phyloP scores from a whole-genome alignment of 2,113 vertebrate genomes.

The Dromaius novaehollandiae region DNA sequence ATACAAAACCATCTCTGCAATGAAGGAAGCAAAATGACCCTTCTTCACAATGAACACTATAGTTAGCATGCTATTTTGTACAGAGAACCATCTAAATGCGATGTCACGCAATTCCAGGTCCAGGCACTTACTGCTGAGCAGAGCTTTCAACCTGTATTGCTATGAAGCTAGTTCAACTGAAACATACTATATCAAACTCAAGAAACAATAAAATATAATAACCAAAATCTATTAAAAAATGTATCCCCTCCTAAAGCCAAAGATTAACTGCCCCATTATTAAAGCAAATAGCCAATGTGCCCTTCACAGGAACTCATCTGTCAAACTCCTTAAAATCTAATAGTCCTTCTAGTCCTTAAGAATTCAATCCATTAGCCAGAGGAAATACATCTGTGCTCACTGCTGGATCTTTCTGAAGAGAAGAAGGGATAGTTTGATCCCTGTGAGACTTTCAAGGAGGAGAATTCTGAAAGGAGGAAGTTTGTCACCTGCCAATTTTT shows the following conservation, averaged over 20 bases:
- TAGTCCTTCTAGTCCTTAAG: background rate
- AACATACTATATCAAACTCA: background rate
- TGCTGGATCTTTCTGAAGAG: background rate
- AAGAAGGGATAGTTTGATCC: background rate
- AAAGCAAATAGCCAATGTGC: conserved; percentile 4
- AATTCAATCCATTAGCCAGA: background rate
- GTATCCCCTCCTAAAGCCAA: background rate
- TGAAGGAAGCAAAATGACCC: background rate
- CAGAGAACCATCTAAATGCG: background rate
- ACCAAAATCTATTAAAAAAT: background rate
- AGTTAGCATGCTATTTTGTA: background rate
- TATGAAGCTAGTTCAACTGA: background rate
- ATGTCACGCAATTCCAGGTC: background rate
- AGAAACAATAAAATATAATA: background rate
- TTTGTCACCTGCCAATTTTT: background rate
- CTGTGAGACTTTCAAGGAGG: background rate
- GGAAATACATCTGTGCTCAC: background rate
- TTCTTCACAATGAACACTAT: background rate
- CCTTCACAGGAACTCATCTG: background rate
- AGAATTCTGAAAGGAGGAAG: background rate
- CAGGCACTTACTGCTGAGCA: background rate
- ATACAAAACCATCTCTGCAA: background rate
- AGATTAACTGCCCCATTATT: conserved; percentile 4
- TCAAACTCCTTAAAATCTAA: conserved; percentile 20
- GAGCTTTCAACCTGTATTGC: background rate